Base-by-base conservation (phyloP, 2,113 vertebrate genomes). In the Excalfactoria chinensis region DNA sequence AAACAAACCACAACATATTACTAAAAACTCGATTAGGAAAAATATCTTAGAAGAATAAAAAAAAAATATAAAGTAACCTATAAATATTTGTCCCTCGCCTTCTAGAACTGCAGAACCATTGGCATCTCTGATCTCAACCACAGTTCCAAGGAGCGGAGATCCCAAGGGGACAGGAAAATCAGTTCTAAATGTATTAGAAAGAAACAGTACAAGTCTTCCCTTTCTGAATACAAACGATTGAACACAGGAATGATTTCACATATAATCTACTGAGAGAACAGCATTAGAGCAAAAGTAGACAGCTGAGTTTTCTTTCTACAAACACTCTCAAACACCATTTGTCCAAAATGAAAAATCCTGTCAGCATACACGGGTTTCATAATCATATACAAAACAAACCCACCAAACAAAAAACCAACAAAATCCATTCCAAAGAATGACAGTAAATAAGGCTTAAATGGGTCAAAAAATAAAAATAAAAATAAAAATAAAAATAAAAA, bases 81-180 rank as follows among this genome's bases (percentile, higher is more conserved):
- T 98, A 93, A 98, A 99, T 83, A 99, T 74, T 96, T 99, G 98
- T 76, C 99, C 99, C 91, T 98, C 98, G 17, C 99, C 99, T 96
- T 99, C 98, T 32, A 98, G 95, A 73, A 99, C 81, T 80, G 96
- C 18, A 66, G 80, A 73, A 64, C 98, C 98, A 1, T 70, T 76
- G 51, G 96, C 75, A 88, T 98, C 98, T 97, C 98, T 98, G 59
- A 99, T 98, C 94, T 99, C 99, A 83, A 99, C 80, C 66, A 94
- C 86, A 6, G 99, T 99, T 96, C 96, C 99, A 95, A 97, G 97
- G 64, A 99, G 96, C 0, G 98, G 98, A 46, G 94, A 89, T 77
- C 99, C 99, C 46, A 99, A 95, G 44, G 98, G 99, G 64, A 99
- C 40, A 75, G 95, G 74, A 25, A 94, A 93, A 62, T 93, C 94